Percentiles rank a stretch among this genome's conserved stretches.
Evolutionary conservation across 1,140 invertebrate genomes (phyloP).

Genomic region (Temnothorax curvispinosus): DNA sequence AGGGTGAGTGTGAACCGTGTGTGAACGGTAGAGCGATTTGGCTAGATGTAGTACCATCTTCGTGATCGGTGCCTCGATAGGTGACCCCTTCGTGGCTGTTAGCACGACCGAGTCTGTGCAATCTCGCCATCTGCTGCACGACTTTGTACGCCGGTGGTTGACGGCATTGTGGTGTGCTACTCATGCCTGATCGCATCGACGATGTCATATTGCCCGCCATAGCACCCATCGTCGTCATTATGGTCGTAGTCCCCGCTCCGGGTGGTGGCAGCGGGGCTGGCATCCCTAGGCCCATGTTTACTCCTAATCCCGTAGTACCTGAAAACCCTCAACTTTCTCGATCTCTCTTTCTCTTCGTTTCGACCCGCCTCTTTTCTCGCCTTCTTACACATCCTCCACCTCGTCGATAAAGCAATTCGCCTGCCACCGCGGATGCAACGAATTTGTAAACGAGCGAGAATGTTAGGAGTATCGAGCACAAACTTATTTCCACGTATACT

Average conservation of each 20-base stretch:
- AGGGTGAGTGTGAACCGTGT: slow-evolving; percentile 30
- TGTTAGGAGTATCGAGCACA: background rate
- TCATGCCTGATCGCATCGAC: slow-evolving; percentile 75
- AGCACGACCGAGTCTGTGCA: slow-evolving; percentile 92
- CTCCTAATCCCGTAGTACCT: slow-evolving; percentile 81
- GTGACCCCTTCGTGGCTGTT: slow-evolving; percentile 94
- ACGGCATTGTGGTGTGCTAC: slow-evolving; percentile 80
- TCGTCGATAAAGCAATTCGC: slow-evolving; percentile 33
- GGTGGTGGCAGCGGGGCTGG: slow-evolving; percentile 79
- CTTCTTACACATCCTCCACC: slow-evolving; percentile 24
- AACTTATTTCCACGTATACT: background rate
- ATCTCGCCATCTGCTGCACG: slow-evolving; percentile 92
- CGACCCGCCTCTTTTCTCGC: background rate
- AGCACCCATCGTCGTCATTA: slow-evolving; percentile 70
- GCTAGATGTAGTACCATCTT: slow-evolving; percentile 90
- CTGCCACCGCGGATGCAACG: background rate
- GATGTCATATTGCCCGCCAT: slow-evolving; percentile 63
- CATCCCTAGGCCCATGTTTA: slow-evolving; percentile 80
- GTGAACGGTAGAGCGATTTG: slow-evolving; percentile 67
- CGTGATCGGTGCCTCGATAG: slow-evolving; percentile 86
- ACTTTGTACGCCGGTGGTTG: slow-evolving; percentile 92
- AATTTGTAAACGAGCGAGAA: slow-evolving; percentile 32
- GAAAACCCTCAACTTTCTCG: slow-evolving; percentile 84
- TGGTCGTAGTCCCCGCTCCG: slow-evolving; percentile 69
- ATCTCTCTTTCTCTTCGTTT: slow-evolving; percentile 74